Base-by-base conservation (phyloP, 2,888 invertebrate species). In the Drosophila peninsularis region DNA sequence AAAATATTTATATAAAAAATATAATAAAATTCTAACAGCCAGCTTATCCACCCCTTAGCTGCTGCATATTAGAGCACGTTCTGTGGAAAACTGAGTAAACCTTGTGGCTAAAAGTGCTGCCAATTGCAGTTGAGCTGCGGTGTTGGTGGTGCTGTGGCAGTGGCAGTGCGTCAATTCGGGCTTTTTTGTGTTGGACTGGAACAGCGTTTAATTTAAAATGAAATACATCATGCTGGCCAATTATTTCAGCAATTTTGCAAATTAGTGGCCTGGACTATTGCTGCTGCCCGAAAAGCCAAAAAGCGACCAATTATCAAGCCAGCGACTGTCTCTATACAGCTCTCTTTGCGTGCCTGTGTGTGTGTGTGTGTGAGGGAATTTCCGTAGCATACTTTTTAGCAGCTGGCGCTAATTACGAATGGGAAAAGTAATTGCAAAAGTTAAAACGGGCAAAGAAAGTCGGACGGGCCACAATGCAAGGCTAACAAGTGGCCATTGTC, bases 181-280 rank as follows among this genome's bases (percentile, higher is more conserved):
- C 11, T 34, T 44, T 34, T 21, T 13, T 4, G 13, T 34, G 57
- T 30, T 61, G 41, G 34, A 45, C 42, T 53, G 47, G 49, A 68
- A 55, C 47, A 62, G 47, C 73, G 68, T 80, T 85, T 82, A 81
- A 86, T 80, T 81, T 81, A 55, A 81, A 81, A 73, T 60, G 65
- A 76, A 81, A 81, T 81, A 75, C 82, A 87, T 84, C 82, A 84
- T 64, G 73, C 53, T 71, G 71, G 82, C 75, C 86, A 83, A 83
- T 83, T 83, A 88, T 83, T 83, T 85, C 64, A 75, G 69, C 83
- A 88, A 88, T 88, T 83, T 82, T 79, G 73, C 65, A 88, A 83
- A 83, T 83, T 88, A 83, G 86, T 83, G 80, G 80, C 71, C 54
- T 63, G 45, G 68, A 62, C 62, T 67, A 60, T 73, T 81, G 55